phyloP scores from a whole-genome alignment of 2,888 invertebrate genomes.

The Syrphus vitripennis region DNA sequence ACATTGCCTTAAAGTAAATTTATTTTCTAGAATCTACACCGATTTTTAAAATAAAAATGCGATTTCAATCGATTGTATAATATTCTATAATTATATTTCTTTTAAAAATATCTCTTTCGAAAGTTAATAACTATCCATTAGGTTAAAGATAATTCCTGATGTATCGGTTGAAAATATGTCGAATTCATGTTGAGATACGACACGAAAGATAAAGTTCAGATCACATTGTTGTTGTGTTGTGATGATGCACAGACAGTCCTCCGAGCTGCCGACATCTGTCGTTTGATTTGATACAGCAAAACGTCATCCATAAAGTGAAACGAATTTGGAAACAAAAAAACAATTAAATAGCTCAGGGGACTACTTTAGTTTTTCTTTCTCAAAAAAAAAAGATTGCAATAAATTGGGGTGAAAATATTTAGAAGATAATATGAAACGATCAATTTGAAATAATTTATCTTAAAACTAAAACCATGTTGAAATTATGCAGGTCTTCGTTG shows the following conservation, averaged over 20 bases:
- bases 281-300: conserved; percentile 50
- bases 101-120: neutral
- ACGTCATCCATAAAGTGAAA: conserved; percentile 54
- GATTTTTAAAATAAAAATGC: neutral
- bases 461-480: conserved; percentile 9
- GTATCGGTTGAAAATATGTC: neutral
- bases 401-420: conserved; percentile 32
- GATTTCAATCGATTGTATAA: neutral
- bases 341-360: conserved; percentile 39
- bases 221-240: conserved; percentile 8
- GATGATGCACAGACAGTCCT: neutral
- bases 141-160: neutral
- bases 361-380: neutral
- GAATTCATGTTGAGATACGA: neutral
- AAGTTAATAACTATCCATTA: neutral
- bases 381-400: neutral
- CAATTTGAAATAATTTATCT: conserved; percentile 50
- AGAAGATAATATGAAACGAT: conserved; percentile 27
- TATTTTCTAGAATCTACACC: no score
- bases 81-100: neutral
- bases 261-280: conserved; percentile 41
- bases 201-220: neutral
- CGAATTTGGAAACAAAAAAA: conserved; percentile 49
- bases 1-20: no score
- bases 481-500: conserved; percentile 29